A percentile compares a stretch with the other conserved stretches of the same genome.
Conservation (phyloP, 2,797 vertebrate genomes). For the Caiman crocodilus region DNA sequence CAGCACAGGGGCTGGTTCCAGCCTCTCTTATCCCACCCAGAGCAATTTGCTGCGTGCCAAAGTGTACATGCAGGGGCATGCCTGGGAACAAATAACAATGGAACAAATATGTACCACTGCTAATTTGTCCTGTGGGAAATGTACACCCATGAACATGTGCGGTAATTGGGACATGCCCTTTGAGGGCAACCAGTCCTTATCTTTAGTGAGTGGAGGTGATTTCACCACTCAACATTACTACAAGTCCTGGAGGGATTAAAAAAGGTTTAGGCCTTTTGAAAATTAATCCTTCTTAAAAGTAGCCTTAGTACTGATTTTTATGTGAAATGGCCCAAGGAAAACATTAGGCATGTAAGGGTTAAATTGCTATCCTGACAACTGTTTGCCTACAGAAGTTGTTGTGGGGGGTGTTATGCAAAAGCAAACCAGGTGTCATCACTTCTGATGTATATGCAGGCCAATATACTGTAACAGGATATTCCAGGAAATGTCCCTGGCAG, state of each 20-base stretch:
- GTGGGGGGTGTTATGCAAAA: neutral
- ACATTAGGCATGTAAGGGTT: no score
- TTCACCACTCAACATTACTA: neutral
- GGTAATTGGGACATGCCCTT: no score
- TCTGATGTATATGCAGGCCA: neutral
- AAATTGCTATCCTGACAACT: neutral
- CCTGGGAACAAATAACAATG: no score
- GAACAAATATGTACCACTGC: no score
- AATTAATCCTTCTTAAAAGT: neutral
- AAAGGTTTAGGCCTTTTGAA: neutral
- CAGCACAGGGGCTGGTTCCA: no score
- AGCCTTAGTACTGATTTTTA: rapidly evolving
- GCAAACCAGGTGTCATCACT: neutral
- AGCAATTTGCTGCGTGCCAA: no score
- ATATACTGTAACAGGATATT: neutral
- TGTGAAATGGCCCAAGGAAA: neutral
- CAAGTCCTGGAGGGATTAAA: neutral
- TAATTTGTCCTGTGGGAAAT: no score
- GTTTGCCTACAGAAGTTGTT: neutral
- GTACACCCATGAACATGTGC: no score
- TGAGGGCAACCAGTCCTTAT: no score
- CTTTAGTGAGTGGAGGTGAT: neutral
- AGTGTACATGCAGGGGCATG: no score
- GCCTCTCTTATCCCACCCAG: no score
- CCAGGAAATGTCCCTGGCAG: conserved; percentile 3